Base-by-base conservation (phyloP, 2,888 invertebrate genomes). In the Panopea generosa region DNA sequence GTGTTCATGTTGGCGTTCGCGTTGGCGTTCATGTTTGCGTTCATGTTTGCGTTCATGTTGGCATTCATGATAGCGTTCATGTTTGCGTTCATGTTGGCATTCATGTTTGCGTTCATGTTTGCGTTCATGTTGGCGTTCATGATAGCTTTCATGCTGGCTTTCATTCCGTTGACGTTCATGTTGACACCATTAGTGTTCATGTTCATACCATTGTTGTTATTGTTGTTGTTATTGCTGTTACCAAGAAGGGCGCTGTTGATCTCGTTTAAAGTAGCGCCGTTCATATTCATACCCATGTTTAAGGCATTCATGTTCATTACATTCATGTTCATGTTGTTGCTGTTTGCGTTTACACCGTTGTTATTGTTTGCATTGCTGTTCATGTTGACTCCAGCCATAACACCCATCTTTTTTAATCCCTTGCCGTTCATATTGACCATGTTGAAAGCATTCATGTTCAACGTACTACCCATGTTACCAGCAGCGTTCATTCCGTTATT, bases 181-280 rank as follows among this genome's bases (percentile, higher is more conserved):
- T 50, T 50, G 20, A 50, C 2, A 50, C 52, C 52, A 22, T 50
- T 60, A 16, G 27, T 14, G 57, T 59, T 59, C 43, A 26, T 14
- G 22, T 59, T 59, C 14, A 24, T 22, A 60, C 60, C 60, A 55
- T 50, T 50, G 9, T 6, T 22, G 52, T 50, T 50, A 18, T 6
- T 50, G 22, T 50, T 20, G 20, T 11, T 6, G 6, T 6, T 3
- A 33, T 24, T 24, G 47, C n/a, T 47, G 9, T 11, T n/a, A n/a
- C 16, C 49, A 49, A 22, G 18, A 18, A 11, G 11, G 49, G 18
- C 33, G 9, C 11, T 33, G 6, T 7, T 29, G 55, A 29, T 55
- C 16, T 11, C 3, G 52, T 50, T 50, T 22, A 50, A 14, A 50
- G 20, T 22, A 22, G 14, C 47, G 11, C n/a, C 18, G 57, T 59